phyloP scores from a whole-genome alignment of 2,113 vertebrate species.

The Entomyzon cyanotis region DNA sequence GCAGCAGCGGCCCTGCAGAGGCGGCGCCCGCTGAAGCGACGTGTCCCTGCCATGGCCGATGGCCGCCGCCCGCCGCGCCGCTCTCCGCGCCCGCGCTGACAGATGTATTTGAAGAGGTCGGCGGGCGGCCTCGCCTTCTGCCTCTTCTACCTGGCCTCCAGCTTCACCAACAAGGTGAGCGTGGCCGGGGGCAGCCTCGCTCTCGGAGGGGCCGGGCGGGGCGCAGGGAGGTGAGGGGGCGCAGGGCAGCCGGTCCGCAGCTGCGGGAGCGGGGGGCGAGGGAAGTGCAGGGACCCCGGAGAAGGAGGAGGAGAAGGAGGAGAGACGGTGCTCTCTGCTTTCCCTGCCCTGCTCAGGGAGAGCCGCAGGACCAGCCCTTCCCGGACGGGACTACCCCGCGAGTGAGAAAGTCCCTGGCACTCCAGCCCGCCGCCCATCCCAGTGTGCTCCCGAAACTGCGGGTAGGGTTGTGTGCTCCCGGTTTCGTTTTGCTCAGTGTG shows the following conservation, averaged over 20 bases:
- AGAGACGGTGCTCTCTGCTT: too few species aligned
- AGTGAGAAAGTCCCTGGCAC: neutral
- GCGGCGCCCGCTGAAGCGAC: neutral
- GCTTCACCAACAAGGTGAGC: slow-evolving; percentile 82
- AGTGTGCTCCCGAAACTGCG: rapidly evolving
- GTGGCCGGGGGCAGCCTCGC: neutral
- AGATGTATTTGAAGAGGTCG: slow-evolving; percentile 63
- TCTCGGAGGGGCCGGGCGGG: neutral
- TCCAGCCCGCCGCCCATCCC: neutral
- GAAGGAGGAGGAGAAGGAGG: neutral
- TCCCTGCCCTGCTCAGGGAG: neutral
- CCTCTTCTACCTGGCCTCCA: slow-evolving; percentile 71
- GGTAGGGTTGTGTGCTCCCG: rapidly evolving
- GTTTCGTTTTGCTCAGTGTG: rapidly evolving
- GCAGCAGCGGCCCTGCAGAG: too few species aligned
- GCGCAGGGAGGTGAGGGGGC: neutral
- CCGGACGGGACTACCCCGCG: too few species aligned
- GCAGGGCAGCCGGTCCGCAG: neutral
- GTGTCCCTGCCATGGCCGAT: slow-evolving; percentile 35
- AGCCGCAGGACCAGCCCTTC: neutral
- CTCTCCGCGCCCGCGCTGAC: neutral
- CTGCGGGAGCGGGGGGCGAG: neutral
- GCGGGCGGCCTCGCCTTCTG: slow-evolving; percentile 70
- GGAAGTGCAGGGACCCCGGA: neutral
- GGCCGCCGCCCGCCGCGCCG: neutral